Evolutionary conservation across 2,888 invertebrate species (phyloP).

Genomic region (Adelphocoris suturalis): DNA sequence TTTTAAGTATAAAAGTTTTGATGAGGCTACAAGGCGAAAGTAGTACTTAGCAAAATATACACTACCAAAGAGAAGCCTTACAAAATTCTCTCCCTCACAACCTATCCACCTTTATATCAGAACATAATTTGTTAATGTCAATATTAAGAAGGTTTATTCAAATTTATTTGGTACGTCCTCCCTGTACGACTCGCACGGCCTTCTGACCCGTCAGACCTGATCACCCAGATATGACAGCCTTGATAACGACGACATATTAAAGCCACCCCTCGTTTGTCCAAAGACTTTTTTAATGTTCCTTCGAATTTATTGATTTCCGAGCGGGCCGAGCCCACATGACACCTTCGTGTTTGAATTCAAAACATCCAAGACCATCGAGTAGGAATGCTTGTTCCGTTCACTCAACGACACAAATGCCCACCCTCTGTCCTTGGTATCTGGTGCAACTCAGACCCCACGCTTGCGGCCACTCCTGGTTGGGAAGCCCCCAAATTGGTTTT

Average conservation of each 20-base stretch:
- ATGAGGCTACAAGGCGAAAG: too few relatives aligned
- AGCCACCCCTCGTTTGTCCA: background rate
- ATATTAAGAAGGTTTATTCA: too few relatives aligned
- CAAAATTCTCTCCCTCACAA: too few relatives aligned
- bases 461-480: background rate
- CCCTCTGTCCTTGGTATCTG: slow-evolving; percentile 43
- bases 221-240: slow-evolving; percentile 38
- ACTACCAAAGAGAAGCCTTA: too few relatives aligned
- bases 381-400: background rate
- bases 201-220: slow-evolving; percentile 22
- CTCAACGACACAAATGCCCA: background rate
- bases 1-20: too few relatives aligned
- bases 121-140: too few relatives aligned
- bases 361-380: slow-evolving; percentile 3
- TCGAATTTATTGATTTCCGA: background rate
- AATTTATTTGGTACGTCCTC: background rate
- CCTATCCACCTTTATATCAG: too few relatives aligned
- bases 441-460: slow-evolving; percentile 49
- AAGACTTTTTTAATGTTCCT: background rate
- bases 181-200: too few relatives aligned
- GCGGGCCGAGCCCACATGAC: background rate
- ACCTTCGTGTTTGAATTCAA: slow-evolving; percentile 22
- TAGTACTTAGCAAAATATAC: too few relatives aligned
- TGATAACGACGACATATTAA: slow-evolving; percentile 21
- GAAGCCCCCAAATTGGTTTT: slow-evolving; percentile 18